A percentile compares a stretch with the other conserved stretches of the same genome.
Conservation (phyloP, 2,113 vertebrate genomes). For the Gila orcuttii region DNA sequence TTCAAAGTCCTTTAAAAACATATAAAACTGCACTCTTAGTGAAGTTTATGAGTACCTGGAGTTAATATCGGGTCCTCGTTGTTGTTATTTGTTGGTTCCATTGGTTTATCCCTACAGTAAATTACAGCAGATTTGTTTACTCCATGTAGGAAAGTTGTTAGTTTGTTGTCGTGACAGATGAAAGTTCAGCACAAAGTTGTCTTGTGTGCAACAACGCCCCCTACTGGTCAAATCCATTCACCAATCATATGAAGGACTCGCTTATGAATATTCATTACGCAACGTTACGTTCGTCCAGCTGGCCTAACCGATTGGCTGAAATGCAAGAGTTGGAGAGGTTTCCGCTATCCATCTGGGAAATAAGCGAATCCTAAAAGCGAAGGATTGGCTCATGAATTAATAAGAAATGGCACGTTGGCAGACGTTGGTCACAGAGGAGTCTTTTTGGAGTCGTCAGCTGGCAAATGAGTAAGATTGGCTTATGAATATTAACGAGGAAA, state of each 20-base stretch:
- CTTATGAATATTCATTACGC: not conserved
- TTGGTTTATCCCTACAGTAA: constrained; percentile 4
- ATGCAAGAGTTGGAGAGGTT: not conserved
- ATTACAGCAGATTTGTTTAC: not conserved
- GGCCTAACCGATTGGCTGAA: not conserved
- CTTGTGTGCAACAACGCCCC: not conserved
- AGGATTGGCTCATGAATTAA: constrained; percentile 16
- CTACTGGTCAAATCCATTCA: not conserved
- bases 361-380: not conserved
- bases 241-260: not conserved
- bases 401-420: not conserved
- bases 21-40: not conserved
- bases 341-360: not conserved
- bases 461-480: not conserved
- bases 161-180: constrained; percentile 11
- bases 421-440: too few relatives aligned
- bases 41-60: not conserved
- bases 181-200: constrained; percentile 9
- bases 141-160: not conserved
- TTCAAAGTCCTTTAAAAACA: not conserved
- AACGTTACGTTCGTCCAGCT: not conserved
- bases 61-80: not conserved
- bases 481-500: not conserved
- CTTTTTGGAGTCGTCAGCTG: not conserved
- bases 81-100: constrained; percentile 4